A percentile compares a stretch with the other conserved stretches of the same genome.
Conservation (phyloP, 2,797 vertebrate species). For the Pterois miles region DNA sequence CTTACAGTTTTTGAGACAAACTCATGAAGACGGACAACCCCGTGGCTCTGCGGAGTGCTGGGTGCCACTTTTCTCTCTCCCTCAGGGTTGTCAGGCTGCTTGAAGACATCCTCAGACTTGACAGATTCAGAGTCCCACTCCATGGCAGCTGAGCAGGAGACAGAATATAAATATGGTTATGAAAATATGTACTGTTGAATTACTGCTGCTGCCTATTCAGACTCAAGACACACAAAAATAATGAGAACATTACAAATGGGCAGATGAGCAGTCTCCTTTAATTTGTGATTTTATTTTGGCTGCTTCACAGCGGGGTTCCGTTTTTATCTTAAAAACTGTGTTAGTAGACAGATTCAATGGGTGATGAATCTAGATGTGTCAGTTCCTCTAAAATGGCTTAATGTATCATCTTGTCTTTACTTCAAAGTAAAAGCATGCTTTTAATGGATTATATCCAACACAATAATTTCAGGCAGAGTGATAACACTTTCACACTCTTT, state of each 20-base stretch:
- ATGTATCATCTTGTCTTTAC: background rate
- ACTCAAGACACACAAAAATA: background rate
- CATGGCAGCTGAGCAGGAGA: constrained; percentile 73
- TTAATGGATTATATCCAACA: background rate
- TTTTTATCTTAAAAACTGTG: background rate
- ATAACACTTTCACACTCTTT: background rate
- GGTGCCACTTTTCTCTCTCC: constrained; percentile 67
- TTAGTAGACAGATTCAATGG: background rate
- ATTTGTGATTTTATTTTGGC: background rate
- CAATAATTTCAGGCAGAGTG: background rate
- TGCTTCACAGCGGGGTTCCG: background rate
- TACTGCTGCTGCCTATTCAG: background rate
- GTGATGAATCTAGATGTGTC: background rate
- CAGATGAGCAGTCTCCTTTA: background rate
- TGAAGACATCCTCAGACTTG: constrained; percentile 79
- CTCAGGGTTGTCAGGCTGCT: constrained; percentile 75
- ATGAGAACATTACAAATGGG: background rate
- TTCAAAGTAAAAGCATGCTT: background rate
- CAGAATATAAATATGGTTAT: constrained; percentile 15
- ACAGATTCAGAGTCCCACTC: constrained; percentile 92
- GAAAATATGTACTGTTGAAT: background rate
- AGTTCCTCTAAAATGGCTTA: background rate
- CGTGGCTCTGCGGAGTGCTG: constrained; percentile 87
- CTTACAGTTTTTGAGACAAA: constrained; percentile 96
- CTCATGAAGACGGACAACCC: constrained; percentile 89